Conservation (phyloP, 2,888 invertebrate species). For the Acanthococcus lagerstroemiae region DNA sequence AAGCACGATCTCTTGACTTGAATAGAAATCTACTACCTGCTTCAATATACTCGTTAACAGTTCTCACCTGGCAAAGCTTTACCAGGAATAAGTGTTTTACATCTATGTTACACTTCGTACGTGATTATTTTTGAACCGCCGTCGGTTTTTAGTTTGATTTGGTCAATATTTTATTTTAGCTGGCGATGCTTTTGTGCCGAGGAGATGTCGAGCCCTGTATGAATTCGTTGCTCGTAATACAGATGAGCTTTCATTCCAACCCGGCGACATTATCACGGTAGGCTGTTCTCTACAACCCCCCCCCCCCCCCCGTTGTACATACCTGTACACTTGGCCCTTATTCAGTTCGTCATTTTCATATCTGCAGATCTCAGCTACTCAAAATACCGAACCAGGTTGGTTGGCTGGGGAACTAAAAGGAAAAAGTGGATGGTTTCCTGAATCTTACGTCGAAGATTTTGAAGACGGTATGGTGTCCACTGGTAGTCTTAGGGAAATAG, state of each 20-base stretch:
- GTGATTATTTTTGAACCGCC: too few relatives aligned
- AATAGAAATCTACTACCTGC: too few relatives aligned
- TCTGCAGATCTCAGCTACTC: slow-evolving; percentile 40
- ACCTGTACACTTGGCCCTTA: too few relatives aligned
- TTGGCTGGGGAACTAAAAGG: slow-evolving; percentile 83
- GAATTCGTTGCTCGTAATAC: slow-evolving; percentile 84
- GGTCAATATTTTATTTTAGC: neutral
- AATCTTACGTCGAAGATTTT: slow-evolving; percentile 73
- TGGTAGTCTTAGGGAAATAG: neutral
- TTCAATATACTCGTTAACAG: too few relatives aligned
- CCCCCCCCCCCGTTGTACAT: neutral
- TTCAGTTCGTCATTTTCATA: too few relatives aligned
- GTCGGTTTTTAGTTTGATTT: too few relatives aligned
- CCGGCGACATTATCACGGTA: slow-evolving; percentile 83
- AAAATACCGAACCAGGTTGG: slow-evolving; percentile 96
- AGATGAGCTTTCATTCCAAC: slow-evolving; percentile 87
- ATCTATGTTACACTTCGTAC: too few relatives aligned
- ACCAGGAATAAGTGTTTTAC: too few relatives aligned
- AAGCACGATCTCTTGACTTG: too few relatives aligned
- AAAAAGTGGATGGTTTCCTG: slow-evolving; percentile 92
- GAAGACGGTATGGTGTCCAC: neutral
- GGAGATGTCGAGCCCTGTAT: slow-evolving; percentile 78
- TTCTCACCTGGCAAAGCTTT: too few relatives aligned
- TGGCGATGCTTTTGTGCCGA: slow-evolving; percentile 14
- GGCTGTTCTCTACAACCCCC: slow-evolving; percentile 40